Evolutionary conservation across 1,140 invertebrate genomes (phyloP), one percentile per base, ranked within the genome.

Genomic region (Uloborus diversus): DNA sequence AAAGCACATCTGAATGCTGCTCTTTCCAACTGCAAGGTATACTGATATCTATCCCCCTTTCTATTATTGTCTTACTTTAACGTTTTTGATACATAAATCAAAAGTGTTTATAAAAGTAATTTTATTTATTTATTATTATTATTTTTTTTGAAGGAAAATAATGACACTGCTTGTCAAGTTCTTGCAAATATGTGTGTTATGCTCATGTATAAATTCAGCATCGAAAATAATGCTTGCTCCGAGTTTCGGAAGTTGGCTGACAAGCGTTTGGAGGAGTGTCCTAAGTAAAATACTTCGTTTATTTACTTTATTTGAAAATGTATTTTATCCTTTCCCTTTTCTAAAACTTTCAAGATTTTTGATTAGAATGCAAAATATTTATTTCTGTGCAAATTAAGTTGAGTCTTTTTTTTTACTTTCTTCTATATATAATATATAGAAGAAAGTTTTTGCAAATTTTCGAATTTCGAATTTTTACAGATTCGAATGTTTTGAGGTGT

Each of bases 171-270:
- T 5, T 94, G 93, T 83, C 90, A 93, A 85, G 85, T 90, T 65
- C 85, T 94, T 37, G 90, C 90, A 2, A 93, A 94, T 86, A 88
- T 93, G 84, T 94, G 93, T 84, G 87, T 89, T 0, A 83, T 93
- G 28, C 89, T 90, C 1, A 85, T 92, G 47, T 88, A 89, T 81
- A 84, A 32, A 68, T 47, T 69, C 3, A 69, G 53, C 23, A 25
- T 62, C 33, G 65, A 79, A 59, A 49, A 47, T 17, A 76, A 79
- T 51, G 76, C 14, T 9, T 79, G 76, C 32, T 32, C 56, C 20
- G 47, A 79, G 30, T 79, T 79, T 35, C 30, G 35, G 25, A 61
- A 37, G 25, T 9, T 79, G 32, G 28, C 65, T 14, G 69, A 49
- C 27, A 69, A 69, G 33, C 37, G 51, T 27, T 25, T 69, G 30